These are phyloP conservation scores for Apantesis nais DNA, from an alignment of 2,888 invertebrate genomes.

Conservation along the genomic window DNA sequence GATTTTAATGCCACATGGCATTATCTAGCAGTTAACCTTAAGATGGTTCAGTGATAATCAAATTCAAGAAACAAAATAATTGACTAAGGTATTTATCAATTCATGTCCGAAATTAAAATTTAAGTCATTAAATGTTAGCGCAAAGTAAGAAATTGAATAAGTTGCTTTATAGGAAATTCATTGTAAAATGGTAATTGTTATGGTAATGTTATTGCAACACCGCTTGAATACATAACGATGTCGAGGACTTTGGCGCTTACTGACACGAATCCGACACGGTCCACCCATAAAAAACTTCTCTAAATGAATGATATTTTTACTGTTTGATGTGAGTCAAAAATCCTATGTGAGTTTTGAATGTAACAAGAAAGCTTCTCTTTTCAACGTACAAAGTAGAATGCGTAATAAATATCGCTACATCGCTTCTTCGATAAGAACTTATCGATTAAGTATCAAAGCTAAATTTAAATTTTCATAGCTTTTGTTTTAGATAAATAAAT, in stretches of 20 bases:
- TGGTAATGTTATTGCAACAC: conserved; percentile 5
- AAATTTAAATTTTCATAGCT: no score
- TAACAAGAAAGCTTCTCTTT: background rate
- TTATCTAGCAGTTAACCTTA: no score
- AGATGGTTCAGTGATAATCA: no score
- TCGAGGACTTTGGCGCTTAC: conserved; percentile 14
- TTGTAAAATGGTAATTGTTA: background rate
- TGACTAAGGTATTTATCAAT: background rate
- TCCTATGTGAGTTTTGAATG: background rate
- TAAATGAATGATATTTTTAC: background rate
- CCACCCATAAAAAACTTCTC: background rate
- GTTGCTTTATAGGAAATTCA: background rate
- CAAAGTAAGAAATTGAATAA: background rate
- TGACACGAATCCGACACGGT: conserved; percentile 10
- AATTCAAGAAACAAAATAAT: background rate
- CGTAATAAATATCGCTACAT: background rate
- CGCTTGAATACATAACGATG: conserved; percentile 14
- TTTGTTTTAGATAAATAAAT: background rate
- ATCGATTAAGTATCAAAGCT: no score
- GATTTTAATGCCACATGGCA: no score
- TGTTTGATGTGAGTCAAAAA: background rate
- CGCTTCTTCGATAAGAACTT: no score
- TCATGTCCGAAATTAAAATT: background rate
- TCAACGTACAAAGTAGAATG: background rate
- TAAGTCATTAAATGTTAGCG: background rate